These are phyloP conservation scores for Spodoptera picta DNA, from an alignment of 2,888 invertebrate species.

Conservation along the genomic window DNA sequence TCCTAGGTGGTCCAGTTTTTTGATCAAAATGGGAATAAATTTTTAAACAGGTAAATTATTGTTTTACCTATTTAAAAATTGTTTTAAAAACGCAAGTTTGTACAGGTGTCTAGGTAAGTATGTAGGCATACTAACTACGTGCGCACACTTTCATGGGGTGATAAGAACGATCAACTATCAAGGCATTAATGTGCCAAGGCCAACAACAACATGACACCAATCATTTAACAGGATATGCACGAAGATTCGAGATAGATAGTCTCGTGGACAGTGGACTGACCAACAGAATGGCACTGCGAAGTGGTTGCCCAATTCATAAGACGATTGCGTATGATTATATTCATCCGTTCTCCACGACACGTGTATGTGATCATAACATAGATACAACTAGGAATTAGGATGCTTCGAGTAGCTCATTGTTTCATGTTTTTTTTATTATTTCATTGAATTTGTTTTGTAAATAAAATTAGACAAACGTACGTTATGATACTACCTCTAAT, in stretches of 20 bases:
- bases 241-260: neutral
- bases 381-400: conserved; percentile 12
- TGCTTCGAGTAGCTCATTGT: conserved; percentile 2
- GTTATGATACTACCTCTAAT: neutral
- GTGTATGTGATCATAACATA: conserved; percentile 25
- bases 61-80: too few relatives aligned
- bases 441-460: too few relatives aligned
- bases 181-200: too few relatives aligned
- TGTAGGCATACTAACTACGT: too few relatives aligned
- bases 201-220: too few relatives aligned
- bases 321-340: conserved; percentile 36
- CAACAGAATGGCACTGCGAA: conserved; percentile 8
- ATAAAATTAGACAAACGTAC: neutral
- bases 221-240: neutral
- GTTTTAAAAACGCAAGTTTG: too few relatives aligned
- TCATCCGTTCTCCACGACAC: conserved; percentile 28
- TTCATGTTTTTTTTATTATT: neutral
- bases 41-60: too few relatives aligned
- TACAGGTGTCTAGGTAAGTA: too few relatives aligned
- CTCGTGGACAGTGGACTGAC: neutral
- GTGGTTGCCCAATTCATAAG: conserved; percentile 34
- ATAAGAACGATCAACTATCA: too few relatives aligned
- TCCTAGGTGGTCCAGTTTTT: too few relatives aligned
- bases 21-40: too few relatives aligned
- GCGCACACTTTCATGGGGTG: too few relatives aligned